phyloP scores from a whole-genome alignment of 2,888 invertebrate genomes.

The Phania funesta region DNA sequence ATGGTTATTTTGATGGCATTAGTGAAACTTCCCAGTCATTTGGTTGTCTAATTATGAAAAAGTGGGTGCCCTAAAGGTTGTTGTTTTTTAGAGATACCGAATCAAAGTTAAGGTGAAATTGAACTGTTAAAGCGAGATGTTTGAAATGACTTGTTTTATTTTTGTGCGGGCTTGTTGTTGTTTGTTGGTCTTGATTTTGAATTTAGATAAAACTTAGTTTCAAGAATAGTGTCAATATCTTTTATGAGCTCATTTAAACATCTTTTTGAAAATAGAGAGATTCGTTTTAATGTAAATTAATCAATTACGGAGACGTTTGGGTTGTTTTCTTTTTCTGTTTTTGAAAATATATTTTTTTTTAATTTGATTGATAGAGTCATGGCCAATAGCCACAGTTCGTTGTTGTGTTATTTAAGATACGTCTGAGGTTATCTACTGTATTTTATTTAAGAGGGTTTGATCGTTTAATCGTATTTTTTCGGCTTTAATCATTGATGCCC shows the following conservation, averaged over 20 bases:
- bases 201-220: conserved; percentile 8
- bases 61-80: conserved; percentile 65
- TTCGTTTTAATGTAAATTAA: conserved; percentile 44
- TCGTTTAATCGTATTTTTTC: too few relatives aligned
- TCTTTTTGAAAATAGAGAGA: conserved; percentile 21
- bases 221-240: conserved; percentile 7
- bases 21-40: conserved; percentile 34
- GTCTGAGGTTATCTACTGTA: too few relatives aligned
- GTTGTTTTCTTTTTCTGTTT: conserved; percentile 11
- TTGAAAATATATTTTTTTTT: conserved; percentile 1
- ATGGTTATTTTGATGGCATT: conserved; percentile 39
- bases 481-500: too few relatives aligned
- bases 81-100: too few relatives aligned
- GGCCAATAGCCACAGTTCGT: conserved; percentile 18
- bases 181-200: conserved; percentile 11
- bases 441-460: too few relatives aligned
- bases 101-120: too few relatives aligned
- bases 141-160: conserved; percentile 13
- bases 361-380: conserved; percentile 51
- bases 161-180: background rate
- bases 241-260: background rate
- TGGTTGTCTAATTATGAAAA: conserved; percentile 23
- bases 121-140: conserved; percentile 52
- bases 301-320: conserved; percentile 57
- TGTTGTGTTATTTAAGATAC: too few relatives aligned